Evolutionary conservation across 2,113 vertebrate genomes (phyloP).

Genomic region (Lota lota): DNA sequence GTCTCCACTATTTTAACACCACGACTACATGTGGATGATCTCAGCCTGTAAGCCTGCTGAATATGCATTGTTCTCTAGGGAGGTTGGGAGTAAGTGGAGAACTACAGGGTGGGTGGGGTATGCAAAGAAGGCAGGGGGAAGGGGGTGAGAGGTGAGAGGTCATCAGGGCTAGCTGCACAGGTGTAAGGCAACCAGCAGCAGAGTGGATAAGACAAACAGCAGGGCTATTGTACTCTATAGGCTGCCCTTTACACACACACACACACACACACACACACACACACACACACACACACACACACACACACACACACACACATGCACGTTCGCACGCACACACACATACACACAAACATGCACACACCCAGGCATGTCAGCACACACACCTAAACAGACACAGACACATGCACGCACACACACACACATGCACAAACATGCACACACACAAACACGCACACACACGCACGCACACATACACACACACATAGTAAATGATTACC

Average conservation of each 20-base stretch:
- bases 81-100: slow-evolving; percentile 61
- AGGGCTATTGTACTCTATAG: slow-evolving; percentile 61
- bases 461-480: not conserved
- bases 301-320: not conserved
- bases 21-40: slow-evolving; percentile 16
- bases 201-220: slow-evolving; percentile 62
- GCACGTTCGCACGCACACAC: slow-evolving; percentile 8
- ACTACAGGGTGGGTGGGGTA: slow-evolving; percentile 34
- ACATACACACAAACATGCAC: slow-evolving; percentile 16
- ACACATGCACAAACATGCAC: slow-evolving; percentile 8
- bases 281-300: slow-evolving; percentile 8
- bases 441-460: not conserved
- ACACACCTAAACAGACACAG: not conserved
- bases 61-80: slow-evolving; percentile 61
- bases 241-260: slow-evolving; percentile 29
- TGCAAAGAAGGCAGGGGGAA: not conserved
- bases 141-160: slow-evolving; percentile 6
- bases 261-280: not conserved
- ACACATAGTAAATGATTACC: not conserved
- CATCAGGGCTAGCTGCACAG: slow-evolving; percentile 65
- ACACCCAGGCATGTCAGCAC: slow-evolving; percentile 12
- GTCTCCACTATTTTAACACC: no score
- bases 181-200: slow-evolving; percentile 67
- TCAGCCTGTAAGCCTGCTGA: slow-evolving; percentile 22
- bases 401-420: not conserved